These are phyloP conservation scores for Australoheros facetus DNA, from an alignment of 2,797 vertebrate species.

Conservation along the genomic window DNA sequence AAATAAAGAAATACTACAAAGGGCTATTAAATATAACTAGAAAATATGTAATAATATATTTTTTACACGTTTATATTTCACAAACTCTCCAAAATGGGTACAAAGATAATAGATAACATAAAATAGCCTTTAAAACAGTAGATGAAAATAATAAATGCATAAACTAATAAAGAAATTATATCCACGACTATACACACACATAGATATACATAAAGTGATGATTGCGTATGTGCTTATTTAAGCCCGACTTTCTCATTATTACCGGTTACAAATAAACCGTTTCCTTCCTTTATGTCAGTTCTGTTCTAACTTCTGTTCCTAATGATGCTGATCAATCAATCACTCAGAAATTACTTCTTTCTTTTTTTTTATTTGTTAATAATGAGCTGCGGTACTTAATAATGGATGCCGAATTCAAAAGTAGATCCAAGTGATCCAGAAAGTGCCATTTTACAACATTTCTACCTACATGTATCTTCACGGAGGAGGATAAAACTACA, in stretches of 20 bases:
- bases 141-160: not conserved
- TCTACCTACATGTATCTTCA: not conserved
- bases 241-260: not conserved
- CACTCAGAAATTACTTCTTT: fast-evolving
- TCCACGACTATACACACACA: not conserved
- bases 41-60: too few species aligned
- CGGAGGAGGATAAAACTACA: fast-evolving
- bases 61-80: not conserved
- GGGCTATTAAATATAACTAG: too few species aligned
- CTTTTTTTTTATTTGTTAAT: not conserved
- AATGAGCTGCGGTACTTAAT: not conserved
- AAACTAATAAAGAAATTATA: not conserved
- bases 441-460: not conserved
- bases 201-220: not conserved
- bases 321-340: not conserved
- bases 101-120: not conserved
- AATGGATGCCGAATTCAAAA: not conserved
- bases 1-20: too few species aligned
- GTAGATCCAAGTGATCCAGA: not conserved
- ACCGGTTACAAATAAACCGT: not conserved
- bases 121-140: not conserved
- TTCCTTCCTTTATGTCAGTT: not conserved
- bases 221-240: not conserved
- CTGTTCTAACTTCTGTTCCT: not conserved
- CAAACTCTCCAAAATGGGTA: not conserved